phyloP scores from a whole-genome alignment of 2,797 vertebrate genomes.

The Poecilia picta region DNA sequence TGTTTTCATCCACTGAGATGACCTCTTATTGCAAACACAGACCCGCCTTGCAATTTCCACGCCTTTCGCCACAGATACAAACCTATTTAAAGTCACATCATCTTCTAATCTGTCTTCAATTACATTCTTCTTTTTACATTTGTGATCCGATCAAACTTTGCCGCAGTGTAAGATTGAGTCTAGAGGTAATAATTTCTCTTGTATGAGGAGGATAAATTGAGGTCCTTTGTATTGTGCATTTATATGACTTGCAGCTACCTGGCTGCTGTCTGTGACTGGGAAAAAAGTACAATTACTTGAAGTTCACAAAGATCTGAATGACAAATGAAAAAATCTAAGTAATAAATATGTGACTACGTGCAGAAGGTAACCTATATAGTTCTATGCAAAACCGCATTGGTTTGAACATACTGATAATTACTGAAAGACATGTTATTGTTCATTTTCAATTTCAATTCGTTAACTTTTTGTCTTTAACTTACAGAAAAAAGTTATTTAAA shows the following conservation, averaged over 20 bases:
- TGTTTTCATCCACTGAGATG: conserved; percentile 46
- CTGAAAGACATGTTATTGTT: no score
- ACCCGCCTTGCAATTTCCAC: conserved; percentile 29
- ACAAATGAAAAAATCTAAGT: background rate
- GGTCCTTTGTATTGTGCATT: background rate
- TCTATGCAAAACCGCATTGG: no score
- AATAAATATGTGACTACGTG: background rate
- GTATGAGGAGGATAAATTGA: background rate
- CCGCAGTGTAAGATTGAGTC: background rate
- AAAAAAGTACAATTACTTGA: background rate
- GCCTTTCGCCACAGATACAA: conserved; percentile 24
- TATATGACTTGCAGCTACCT: background rate
- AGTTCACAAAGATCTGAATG: background rate
- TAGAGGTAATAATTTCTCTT: conserved; percentile 1
- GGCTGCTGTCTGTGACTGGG: background rate
- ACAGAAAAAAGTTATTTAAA: no score
- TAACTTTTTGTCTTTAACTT: no score
- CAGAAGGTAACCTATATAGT: background rate
- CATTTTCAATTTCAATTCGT: no score
- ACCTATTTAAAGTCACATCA: conserved; percentile 26
- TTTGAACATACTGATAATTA: no score
- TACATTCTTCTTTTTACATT: conserved; percentile 11
- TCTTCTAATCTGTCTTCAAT: conserved; percentile 24
- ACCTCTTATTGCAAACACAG: conserved; percentile 29
- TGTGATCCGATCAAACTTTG: conserved; percentile 6